These are phyloP conservation scores for Myotis daubentonii DNA, from an alignment of 2,797 vertebrate species.

Conservation along the genomic window DNA sequence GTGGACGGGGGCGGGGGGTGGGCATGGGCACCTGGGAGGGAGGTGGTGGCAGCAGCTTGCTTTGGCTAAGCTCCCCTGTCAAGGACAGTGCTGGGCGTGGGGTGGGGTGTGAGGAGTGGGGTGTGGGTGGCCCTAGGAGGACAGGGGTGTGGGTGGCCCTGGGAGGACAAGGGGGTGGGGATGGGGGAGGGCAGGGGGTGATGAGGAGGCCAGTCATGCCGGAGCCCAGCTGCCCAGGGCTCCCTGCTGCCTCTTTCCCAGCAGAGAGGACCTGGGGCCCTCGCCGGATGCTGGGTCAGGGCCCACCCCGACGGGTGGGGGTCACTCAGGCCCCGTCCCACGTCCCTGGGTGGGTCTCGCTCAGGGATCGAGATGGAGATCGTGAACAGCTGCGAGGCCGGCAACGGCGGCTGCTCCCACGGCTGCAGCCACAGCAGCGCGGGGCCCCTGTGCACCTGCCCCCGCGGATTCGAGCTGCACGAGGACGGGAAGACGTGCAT, in stretches of 20 bases:
- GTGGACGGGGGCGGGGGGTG: fast-evolving
- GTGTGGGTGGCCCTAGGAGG: not conserved
- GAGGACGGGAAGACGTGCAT: constrained; percentile 92
- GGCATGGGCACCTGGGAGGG: fast-evolving
- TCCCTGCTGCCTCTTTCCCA: not conserved
- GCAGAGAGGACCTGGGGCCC: not conserved
- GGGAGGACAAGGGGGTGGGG: not conserved
- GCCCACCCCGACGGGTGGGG: fast-evolving
- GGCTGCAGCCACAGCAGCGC: constrained; percentile 91
- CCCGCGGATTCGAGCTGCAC: constrained; percentile 90
- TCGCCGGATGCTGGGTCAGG: not conserved
- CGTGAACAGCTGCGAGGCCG: constrained; percentile 94
- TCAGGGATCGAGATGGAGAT: constrained; percentile 98
- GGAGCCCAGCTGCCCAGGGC: not conserved
- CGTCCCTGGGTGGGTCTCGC: fast-evolving
- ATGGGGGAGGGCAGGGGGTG: not conserved
- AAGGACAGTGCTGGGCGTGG: not conserved
- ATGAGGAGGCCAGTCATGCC: not conserved
- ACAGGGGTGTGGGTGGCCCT: too few species aligned
- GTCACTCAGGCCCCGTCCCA: not conserved
- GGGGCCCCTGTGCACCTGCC: constrained; percentile 92
- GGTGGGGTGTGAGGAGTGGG: too few species aligned
- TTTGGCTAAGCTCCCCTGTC: not conserved
- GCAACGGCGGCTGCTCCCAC: constrained; percentile 95
- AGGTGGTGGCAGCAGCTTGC: fast-evolving